Evolutionary conservation across 2,113 vertebrate species (phyloP).

Genomic region (Triplophysa siluroides): DNA sequence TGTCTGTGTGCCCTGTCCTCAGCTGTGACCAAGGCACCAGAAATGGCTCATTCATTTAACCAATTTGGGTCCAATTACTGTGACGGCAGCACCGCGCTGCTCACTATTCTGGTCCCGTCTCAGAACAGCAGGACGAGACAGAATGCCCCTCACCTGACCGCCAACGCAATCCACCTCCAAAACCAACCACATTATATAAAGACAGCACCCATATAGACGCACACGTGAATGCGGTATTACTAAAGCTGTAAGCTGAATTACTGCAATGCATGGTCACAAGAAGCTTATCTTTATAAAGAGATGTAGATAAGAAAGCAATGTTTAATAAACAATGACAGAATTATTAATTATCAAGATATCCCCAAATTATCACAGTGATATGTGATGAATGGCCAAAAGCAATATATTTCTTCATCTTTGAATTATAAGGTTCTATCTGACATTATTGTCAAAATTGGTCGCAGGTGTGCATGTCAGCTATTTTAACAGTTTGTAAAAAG

Average conservation of each 20-base stretch:
- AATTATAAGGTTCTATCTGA: no score
- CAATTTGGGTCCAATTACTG: conserved; percentile 50
- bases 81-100: conserved; percentile 50
- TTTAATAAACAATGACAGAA: neutral
- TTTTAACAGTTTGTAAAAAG: no score
- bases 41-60: conserved; percentile 69
- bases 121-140: conserved; percentile 43
- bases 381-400: no score
- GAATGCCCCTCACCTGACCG: conserved; percentile 57
- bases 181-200: conserved; percentile 37
- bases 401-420: no score
- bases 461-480: no score
- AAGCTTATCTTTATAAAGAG: neutral
- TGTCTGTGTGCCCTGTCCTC: conserved; percentile 56
- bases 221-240: neutral
- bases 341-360: no score
- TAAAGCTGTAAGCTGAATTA: neutral
- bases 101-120: conserved; percentile 59
- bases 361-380: no score
- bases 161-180: conserved; percentile 50
- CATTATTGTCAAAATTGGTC: no score
- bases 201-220: neutral
- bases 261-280: neutral
- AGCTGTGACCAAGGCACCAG: conserved; percentile 64
- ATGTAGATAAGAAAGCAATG: neutral